Conservation (phyloP, 2,797 vertebrate species). For the Carapus acus region DNA sequence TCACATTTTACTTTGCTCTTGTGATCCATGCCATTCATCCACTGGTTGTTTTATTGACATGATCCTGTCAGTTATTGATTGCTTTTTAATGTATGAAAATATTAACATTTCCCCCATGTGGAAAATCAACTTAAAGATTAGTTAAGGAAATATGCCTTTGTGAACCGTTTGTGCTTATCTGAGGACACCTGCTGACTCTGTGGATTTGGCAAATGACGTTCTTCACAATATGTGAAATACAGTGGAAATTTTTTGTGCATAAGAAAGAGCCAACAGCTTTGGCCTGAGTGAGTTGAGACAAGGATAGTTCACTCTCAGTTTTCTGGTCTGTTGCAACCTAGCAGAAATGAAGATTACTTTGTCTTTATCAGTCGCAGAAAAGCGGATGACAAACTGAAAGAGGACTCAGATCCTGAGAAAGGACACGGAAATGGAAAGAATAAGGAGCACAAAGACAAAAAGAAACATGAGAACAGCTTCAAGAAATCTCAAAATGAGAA, state of each 20-base stretch:
- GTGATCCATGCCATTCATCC: too few relatives aligned
- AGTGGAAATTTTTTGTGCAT: too few relatives aligned
- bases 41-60: too few relatives aligned
- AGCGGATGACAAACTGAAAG: conserved; percentile 51
- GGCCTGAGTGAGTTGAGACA: too few relatives aligned
- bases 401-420: conserved; percentile 53
- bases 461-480: conserved; percentile 33
- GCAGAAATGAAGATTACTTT: conserved; percentile 38
- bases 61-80: too few relatives aligned
- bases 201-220: neutral
- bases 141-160: too few relatives aligned
- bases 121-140: too few relatives aligned
- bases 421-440: conserved; percentile 57
- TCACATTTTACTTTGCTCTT: too few relatives aligned
- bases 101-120: too few relatives aligned
- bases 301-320: neutral
- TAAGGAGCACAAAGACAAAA: conserved; percentile 38
- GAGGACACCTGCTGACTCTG: too few relatives aligned
- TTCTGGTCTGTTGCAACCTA: conserved; percentile 6
- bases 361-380: conserved; percentile 62
- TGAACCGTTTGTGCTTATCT: too few relatives aligned
- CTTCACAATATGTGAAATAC: neutral
- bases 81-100: too few relatives aligned
- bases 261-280: neutral
- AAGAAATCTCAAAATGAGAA: conserved; percentile 32